Percentiles rank a stretch among this genome's conserved stretches.
Conservation (phyloP, 2,113 vertebrate genomes). For the Ovis aries region DNA sequence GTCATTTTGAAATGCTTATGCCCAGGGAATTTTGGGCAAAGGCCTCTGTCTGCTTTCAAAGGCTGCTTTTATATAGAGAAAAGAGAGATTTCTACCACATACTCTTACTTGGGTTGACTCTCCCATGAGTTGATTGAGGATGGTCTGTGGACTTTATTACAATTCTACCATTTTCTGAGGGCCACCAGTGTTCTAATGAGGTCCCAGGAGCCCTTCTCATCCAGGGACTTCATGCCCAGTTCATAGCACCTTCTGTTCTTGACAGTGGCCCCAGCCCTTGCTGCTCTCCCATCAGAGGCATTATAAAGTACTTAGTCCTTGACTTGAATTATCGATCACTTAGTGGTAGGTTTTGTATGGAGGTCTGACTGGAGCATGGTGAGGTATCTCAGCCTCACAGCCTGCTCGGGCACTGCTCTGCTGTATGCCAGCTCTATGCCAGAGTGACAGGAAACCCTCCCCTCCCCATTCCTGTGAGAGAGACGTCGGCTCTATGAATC, state of each 20-base stretch:
- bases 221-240: not conserved
- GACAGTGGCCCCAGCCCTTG: not conserved
- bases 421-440: not conserved
- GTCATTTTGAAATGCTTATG: not conserved
- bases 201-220: not conserved
- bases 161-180: not conserved
- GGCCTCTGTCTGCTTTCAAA: not conserved
- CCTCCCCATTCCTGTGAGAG: not conserved
- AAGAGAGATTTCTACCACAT: not conserved
- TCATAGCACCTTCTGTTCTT: not conserved
- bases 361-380: not conserved
- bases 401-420: not conserved
- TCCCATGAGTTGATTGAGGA: not conserved
- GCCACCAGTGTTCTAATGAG: not conserved
- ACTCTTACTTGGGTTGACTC: not conserved
- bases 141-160: not conserved
- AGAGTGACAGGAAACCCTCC: not conserved
- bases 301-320: conserved; percentile 25
- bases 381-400: not conserved
- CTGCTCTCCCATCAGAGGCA: not conserved
- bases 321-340: not conserved
- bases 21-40: not conserved
- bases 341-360: not conserved
- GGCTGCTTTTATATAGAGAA: not conserved
- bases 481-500: not conserved